phyloP scores from a whole-genome alignment of 2,888 invertebrate species.

The Drosophila parthenogenetica region DNA sequence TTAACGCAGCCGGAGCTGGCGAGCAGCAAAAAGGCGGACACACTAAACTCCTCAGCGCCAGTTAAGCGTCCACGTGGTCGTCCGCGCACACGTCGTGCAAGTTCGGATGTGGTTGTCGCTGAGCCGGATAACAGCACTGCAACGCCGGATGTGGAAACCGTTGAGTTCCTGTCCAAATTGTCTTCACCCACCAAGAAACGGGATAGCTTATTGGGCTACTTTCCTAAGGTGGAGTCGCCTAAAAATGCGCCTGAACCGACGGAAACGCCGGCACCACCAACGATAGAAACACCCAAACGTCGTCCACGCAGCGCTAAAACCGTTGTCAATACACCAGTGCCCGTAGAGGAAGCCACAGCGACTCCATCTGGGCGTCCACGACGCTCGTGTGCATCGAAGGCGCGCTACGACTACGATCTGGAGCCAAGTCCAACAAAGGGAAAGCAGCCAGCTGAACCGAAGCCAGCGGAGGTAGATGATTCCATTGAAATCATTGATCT shows the following conservation, averaged over 20 bases:
- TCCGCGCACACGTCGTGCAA: constrained; percentile 54
- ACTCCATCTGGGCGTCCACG: constrained; percentile 77
- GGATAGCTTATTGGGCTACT: constrained; percentile 88
- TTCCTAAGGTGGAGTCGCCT: constrained; percentile 85
- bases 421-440: constrained; percentile 71
- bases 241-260: constrained; percentile 36
- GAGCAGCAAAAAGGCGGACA: constrained; percentile 17
- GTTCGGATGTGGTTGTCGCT: constrained; percentile 59
- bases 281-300: constrained; percentile 50
- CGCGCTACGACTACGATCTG: constrained; percentile 82
- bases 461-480: constrained; percentile 7
- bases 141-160: constrained; percentile 73
- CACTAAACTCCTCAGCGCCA: constrained; percentile 38
- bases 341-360: constrained; percentile 4
- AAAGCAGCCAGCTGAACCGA: constrained; percentile 23
- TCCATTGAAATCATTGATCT: constrained; percentile 75
- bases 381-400: constrained; percentile 80
- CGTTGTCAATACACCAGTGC: constrained; percentile 7
- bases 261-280: constrained; percentile 1
- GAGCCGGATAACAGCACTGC: constrained; percentile 4
- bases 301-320: constrained; percentile 39
- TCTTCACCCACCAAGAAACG: constrained; percentile 87
- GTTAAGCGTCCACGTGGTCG: constrained; percentile 60
- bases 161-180: constrained; percentile 86
- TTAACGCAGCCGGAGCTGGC: constrained; percentile 58